These are phyloP conservation scores for Laticauda colubrina DNA, from an alignment of 2,113 vertebrate species.

Conservation along the genomic window DNA sequence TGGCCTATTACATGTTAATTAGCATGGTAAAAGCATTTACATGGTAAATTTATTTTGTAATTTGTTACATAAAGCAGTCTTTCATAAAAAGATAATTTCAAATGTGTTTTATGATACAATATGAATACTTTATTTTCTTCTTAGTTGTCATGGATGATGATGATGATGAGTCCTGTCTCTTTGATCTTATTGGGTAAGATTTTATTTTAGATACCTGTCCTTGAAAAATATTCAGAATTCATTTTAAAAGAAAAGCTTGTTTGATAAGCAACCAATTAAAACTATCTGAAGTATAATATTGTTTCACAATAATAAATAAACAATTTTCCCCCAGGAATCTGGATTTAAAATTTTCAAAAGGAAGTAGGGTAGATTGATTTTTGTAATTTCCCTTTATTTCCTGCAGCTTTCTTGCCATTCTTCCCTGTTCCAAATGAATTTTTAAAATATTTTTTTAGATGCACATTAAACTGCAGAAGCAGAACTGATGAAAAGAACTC, in stretches of 20 bases:
- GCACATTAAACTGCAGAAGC: background rate
- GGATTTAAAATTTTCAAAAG: background rate
- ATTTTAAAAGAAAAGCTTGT: background rate
- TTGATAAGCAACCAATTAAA: background rate
- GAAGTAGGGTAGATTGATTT: background rate
- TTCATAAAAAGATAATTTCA: slow-evolving; percentile 24
- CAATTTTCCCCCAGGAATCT: background rate
- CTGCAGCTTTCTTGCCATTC: background rate
- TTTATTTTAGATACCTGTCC: slow-evolving; percentile 3
- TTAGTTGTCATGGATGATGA: slow-evolving; percentile 99
- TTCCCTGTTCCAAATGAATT: background rate
- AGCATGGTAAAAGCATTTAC: background rate
- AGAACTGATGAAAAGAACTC: background rate
- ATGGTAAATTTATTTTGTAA: background rate
- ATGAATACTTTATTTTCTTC: slow-evolving; percentile 49
- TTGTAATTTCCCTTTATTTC: too few relatives aligned
- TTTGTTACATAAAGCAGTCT: background rate
- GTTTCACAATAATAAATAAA: background rate
- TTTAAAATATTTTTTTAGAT: background rate
- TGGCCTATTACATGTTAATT: background rate
- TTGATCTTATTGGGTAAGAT: slow-evolving; percentile 98
- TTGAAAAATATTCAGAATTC: background rate
- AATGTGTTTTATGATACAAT: slow-evolving; percentile 15
- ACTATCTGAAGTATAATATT: background rate
- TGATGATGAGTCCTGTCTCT: slow-evolving; percentile 94